A percentile compares a stretch with the other conserved stretches of the same genome.
Conservation (phyloP, 2,888 invertebrate genomes). For the Camptogramma bilineatum region DNA sequence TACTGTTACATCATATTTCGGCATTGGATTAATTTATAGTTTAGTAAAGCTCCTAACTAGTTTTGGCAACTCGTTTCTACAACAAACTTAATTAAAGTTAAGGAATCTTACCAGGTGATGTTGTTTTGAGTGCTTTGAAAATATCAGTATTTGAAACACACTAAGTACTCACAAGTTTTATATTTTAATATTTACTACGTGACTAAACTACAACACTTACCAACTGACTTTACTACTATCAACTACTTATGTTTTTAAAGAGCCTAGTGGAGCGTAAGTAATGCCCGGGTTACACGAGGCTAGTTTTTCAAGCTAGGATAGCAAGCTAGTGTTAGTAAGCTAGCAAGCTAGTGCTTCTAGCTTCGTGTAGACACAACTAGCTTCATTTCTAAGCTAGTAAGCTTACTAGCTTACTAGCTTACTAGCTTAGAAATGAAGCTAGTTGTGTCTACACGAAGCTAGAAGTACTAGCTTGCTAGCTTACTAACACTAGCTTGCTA, state of each 20-base stretch:
- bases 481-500: too few relatives aligned
- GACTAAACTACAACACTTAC: neutral
- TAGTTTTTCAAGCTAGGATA: too few relatives aligned
- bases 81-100: slow-evolving; percentile 71
- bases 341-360: too few relatives aligned
- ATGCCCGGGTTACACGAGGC: too few relatives aligned
- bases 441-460: too few relatives aligned
- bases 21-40: slow-evolving; percentile 70
- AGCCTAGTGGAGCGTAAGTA: too few relatives aligned
- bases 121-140: slow-evolving; percentile 1
- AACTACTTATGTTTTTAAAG: neutral
- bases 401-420: too few relatives aligned
- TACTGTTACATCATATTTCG: slow-evolving; percentile 55
- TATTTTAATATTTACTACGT: neutral
- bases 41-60: slow-evolving; percentile 68
- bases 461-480: too few relatives aligned
- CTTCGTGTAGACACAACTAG: too few relatives aligned
- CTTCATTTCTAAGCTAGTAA: too few relatives aligned
- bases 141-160: neutral
- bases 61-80: slow-evolving; percentile 72
- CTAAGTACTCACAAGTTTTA: neutral
- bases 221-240: neutral
- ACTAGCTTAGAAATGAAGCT: too few relatives aligned
- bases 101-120: slow-evolving; percentile 35
- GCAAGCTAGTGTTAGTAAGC: too few relatives aligned